Evolutionary conservation across 2,888 invertebrate genomes (phyloP).

Genomic region (Cheilosia impressa): DNA sequence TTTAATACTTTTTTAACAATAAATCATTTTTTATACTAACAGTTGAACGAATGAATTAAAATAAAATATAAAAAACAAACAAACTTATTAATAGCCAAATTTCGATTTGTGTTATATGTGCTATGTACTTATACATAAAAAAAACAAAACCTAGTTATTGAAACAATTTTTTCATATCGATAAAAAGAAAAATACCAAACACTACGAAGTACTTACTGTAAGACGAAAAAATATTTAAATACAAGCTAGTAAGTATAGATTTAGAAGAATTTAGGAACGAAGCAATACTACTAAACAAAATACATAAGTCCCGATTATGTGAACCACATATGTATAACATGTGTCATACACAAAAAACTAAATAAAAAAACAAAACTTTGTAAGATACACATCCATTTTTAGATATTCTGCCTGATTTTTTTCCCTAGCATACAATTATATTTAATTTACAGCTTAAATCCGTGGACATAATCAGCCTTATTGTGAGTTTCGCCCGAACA

Average conservation of each 20-base stretch:
- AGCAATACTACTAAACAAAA: conserved; percentile 68
- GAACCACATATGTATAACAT: conserved; percentile 64
- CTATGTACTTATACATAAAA: conserved; percentile 62
- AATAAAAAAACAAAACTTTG: conserved; percentile 38
- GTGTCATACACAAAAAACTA: conserved; percentile 72
- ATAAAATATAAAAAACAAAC: conserved; percentile 43
- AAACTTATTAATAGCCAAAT: conserved; percentile 61
- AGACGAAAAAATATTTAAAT: conserved; percentile 52
- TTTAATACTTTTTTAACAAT: conserved; percentile 23
- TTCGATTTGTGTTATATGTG: conserved; percentile 63
- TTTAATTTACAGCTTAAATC: no score
- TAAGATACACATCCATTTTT: conserved; percentile 21
- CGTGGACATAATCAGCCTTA: no score
- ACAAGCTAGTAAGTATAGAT: conserved; percentile 68
- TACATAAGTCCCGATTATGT: conserved; percentile 65
- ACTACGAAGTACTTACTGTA: conserved; percentile 74
- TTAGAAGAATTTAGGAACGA: conserved; percentile 70
- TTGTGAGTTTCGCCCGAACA: no score
- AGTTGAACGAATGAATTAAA: conserved; percentile 51
- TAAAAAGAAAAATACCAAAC: conserved; percentile 54
- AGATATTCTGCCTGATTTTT: neutral
- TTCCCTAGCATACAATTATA: neutral
- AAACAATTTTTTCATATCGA: conserved; percentile 71
- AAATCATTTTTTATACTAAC: conserved; percentile 49
- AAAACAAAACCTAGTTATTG: conserved; percentile 57